Conservation (phyloP, 1,140 invertebrate species). For the Bombus consobrinus region DNA sequence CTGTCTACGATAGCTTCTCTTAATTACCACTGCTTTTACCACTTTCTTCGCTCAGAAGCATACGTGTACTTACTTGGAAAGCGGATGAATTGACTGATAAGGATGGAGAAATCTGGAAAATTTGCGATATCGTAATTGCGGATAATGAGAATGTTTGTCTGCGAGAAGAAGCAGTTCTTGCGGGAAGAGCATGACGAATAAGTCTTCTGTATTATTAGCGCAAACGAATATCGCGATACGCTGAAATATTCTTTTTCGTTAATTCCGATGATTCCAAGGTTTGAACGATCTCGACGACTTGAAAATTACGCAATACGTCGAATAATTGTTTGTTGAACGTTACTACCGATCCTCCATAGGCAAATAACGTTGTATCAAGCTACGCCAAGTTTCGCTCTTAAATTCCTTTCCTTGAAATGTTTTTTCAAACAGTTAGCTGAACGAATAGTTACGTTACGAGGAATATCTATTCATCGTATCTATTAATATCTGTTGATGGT, state of each 20-base stretch:
- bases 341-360: too few relatives aligned
- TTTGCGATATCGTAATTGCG: not conserved
- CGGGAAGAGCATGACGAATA: not conserved
- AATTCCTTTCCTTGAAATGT: not conserved
- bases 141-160: not conserved
- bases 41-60: too few relatives aligned
- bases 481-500: too few relatives aligned
- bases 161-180: not conserved
- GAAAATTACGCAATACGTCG: not conserved
- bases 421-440: not conserved
- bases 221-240: too few relatives aligned
- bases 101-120: not conserved
- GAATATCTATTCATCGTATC: too few relatives aligned
- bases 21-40: not conserved
- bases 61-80: slow-evolving; percentile 9
- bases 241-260: too few relatives aligned
- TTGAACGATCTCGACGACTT: too few relatives aligned
- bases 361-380: too few relatives aligned
- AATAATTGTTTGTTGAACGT: not conserved
- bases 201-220: too few relatives aligned
- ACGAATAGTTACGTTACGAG: too few relatives aligned
- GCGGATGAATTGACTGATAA: not conserved
- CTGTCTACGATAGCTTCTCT: not conserved
- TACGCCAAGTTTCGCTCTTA: too few relatives aligned
- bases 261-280: too few relatives aligned